Evolutionary conservation across 2,888 invertebrate species (phyloP).

Genomic region (Thera obeliscata): DNA sequence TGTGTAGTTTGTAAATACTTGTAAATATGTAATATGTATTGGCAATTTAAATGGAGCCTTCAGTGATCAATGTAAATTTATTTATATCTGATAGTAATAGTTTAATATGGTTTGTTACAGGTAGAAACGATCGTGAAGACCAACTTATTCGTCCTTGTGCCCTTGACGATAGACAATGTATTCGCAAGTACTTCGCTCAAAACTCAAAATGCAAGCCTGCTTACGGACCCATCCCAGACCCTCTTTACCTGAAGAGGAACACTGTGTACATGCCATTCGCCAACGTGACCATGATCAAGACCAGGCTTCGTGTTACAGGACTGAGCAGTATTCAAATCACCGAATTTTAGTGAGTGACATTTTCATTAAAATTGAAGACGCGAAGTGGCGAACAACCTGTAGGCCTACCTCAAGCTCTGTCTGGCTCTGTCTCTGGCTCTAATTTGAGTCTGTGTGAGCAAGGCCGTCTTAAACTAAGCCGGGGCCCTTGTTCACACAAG

Average conservation of each 20-base stretch:
- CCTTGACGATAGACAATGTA: constrained; percentile 43
- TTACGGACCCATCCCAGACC: constrained; percentile 35
- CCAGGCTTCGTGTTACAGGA: constrained; percentile 40
- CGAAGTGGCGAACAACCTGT: too few species aligned
- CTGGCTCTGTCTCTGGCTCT: too few species aligned
- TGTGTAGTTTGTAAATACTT: too few species aligned
- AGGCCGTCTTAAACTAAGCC: too few species aligned
- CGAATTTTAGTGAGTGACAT: constrained; percentile 52
- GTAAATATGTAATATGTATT: too few species aligned
- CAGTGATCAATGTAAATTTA: too few species aligned
- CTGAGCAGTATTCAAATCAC: constrained; percentile 47
- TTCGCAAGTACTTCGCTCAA: constrained; percentile 39
- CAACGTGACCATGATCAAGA: constrained; percentile 44
- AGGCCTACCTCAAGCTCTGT: too few species aligned
- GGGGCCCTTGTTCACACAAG: too few species aligned
- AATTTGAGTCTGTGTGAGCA: too few species aligned
- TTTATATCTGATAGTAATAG: too few species aligned
- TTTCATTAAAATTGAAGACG: neutral
- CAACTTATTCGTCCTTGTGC: constrained; percentile 43
- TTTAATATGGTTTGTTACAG: constrained; percentile 3
- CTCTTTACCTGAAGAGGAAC: constrained; percentile 22
- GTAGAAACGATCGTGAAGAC: constrained; percentile 28
- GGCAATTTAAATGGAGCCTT: too few species aligned
- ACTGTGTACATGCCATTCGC: constrained; percentile 27
- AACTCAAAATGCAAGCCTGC: constrained; percentile 40